Conservation (phyloP, 2,113 vertebrate species). For the Paedocypris sp. region DNA sequence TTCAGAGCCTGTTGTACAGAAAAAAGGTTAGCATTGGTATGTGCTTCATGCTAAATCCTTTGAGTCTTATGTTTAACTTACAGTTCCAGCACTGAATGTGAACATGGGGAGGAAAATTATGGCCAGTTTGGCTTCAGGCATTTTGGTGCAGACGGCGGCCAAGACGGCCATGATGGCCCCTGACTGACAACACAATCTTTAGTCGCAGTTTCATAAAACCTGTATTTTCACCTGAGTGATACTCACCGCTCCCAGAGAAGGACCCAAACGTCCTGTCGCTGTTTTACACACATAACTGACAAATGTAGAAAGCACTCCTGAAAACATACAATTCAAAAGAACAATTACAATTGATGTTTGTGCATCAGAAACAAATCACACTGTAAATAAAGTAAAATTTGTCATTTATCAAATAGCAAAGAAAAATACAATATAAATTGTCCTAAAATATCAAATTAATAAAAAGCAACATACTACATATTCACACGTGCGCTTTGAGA, state of each 20-base stretch:
- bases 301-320: constrained; percentile 82
- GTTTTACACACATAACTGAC: constrained; percentile 78
- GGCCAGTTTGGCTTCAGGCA: constrained; percentile 85
- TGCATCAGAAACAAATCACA: too few species aligned
- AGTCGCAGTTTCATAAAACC: too few species aligned
- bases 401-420: background rate
- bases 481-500: too few species aligned
- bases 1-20: constrained; percentile 75
- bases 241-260: constrained; percentile 90
- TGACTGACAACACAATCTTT: constrained; percentile 65
- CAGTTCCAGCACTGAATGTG: constrained; percentile 84
- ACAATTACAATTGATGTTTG: too few species aligned
- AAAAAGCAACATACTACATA: too few species aligned
- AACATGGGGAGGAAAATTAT: constrained; percentile 92
- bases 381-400: too few species aligned
- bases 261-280: constrained; percentile 70
- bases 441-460: too few species aligned
- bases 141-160: constrained; percentile 81
- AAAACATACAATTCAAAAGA: background rate
- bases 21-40: too few species aligned
- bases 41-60: too few species aligned
- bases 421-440: background rate
- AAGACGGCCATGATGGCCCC: constrained; percentile 93
- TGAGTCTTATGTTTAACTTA: constrained; percentile 54
- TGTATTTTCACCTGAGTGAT: constrained; percentile 1